Evolutionary conservation across 2,113 vertebrate species (phyloP), one percentile per base, ranked within the genome.

Genomic region (Chinchilla lanigera): DNA sequence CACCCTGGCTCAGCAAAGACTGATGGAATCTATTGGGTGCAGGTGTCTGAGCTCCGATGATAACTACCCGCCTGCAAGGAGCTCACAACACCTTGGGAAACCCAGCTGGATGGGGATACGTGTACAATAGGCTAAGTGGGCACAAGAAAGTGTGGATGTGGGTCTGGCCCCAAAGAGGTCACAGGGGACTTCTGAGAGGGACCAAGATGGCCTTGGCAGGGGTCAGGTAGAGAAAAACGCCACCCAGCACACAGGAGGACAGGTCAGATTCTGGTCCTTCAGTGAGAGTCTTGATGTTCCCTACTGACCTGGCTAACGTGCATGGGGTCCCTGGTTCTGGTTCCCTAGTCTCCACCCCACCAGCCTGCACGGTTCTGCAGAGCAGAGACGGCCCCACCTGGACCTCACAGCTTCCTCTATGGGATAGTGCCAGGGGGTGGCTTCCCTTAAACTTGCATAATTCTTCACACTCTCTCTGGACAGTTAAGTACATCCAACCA

Each of bases 121-220:
- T 0, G 2, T 12, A 22, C 4, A 35, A 6, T 26, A 28, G 38
- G 5, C 41, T 22, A 16, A 14, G 3, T 1, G 11, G 52, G 58
- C 1, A 0, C 6, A 16, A 63, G 5, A 7, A 87, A 83, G 17
- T 4, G 28, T 47, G 2, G 91, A 63, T 56, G 61, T n/a, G 11
- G 56, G 2, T 44, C 78, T 0, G 7, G 73, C 35, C 22, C 5
- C 5, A 16, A 17, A 1, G 1, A 47, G 38, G 28, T 28, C 73
- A 75, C 30, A 63, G 30, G 5, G 14, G 78, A 44, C 50, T 83
- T 82, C 50, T 28, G 30, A 16, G 58, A 71, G 19, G 13, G 17
- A 30, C 24, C 4, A 0, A 30, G 16, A 65, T 10, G 7, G 88
- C 38, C 8, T 44, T 73, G 77, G 12, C 58, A 50, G 50, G 10